Evolutionary conservation across 2,888 invertebrate genomes (phyloP).

Genomic region (Furcula furcula): DNA sequence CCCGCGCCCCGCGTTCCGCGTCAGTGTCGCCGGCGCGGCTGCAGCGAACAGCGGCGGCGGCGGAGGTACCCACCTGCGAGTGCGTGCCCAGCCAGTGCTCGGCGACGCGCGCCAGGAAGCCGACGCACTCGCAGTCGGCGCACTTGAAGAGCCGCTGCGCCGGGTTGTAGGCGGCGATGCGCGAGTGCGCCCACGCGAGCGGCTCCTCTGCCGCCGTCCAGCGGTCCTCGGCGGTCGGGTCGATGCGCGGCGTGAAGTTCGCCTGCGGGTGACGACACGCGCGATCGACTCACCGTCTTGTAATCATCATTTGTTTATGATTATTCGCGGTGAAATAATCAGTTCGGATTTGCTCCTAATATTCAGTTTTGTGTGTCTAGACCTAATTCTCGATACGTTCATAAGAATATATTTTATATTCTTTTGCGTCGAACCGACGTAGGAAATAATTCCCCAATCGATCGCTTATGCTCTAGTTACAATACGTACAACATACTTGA

Average conservation of each 20-base stretch:
- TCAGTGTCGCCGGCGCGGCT: not conserved
- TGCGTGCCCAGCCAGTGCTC: conserved; percentile 89
- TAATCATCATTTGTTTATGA: too few species aligned
- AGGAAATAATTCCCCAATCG: too few species aligned
- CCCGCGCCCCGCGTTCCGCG: not conserved
- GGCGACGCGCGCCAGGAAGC: conserved; percentile 86
- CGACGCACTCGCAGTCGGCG: conserved; percentile 88
- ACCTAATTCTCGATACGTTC: too few species aligned
- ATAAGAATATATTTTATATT: too few species aligned
- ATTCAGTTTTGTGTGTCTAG: too few species aligned
- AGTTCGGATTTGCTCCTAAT: too few species aligned
- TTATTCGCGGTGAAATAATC: too few species aligned
- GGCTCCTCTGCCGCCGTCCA: conserved; percentile 88
- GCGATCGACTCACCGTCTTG: too few species aligned
- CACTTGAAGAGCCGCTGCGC: conserved; percentile 88
- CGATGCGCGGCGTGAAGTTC: conserved; percentile 78
- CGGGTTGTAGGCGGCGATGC: conserved; percentile 90
- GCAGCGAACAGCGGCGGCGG: not conserved
- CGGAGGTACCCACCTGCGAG: conserved; percentile 39
- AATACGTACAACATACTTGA: too few species aligned
- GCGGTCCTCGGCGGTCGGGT: conserved; percentile 75
- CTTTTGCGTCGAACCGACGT: too few species aligned
- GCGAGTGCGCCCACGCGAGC: conserved; percentile 88
- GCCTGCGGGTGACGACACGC: conserved; percentile 67
- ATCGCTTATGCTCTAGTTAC: too few species aligned